Base-by-base conservation (phyloP, 2,888 invertebrate species). In the Trisateles emortualis region DNA sequence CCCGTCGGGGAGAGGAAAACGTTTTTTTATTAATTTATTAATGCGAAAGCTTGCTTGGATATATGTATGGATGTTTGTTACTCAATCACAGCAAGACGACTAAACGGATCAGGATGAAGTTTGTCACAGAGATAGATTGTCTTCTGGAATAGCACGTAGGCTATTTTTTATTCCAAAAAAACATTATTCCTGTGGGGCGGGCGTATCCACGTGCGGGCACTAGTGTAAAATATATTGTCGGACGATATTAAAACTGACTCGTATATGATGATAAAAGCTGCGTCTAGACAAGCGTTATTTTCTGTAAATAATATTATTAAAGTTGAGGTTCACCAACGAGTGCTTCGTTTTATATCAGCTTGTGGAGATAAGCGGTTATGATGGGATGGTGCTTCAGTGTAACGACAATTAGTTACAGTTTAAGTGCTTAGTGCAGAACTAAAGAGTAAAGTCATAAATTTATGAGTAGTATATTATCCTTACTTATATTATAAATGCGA, bases 221-320 rank as follows among this genome's bases (percentile, higher is more conserved):
- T 8, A 26, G 9, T 8, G 8, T 26, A 26, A 26, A 26, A 26
- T 26, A 26, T 26, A 26, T 8, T 5, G 9, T 6, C 3, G 26
- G 8, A 4, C 9, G 8, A 5, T 19, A 26, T 47, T 56, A 30
- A 48, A 60, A 38, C 32, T 45, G 48, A 24, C n/a, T 11, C 13
- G 8, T 19, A 0, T 33, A 10, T 24, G 17, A 32, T 13, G 24
- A 24, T 17, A 44, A 22, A 22, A 35, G 52, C 51, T 47, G 30
- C 45, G 68, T 68, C 64, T 68, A 68, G 64, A 68, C 66, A 60
- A 33, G 50, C 46, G 29, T 43, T 52, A 63, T 50, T 51, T 35
- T 19, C 56, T 40, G 38, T 54, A 48, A 61, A 61, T 57, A 59
- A 48, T 16, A 52, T 36, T 63, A 43, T n/a, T n/a, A 60, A 59